phyloP scores from a whole-genome alignment of 2,113 vertebrate species.

The Balaeniceps rex region DNA sequence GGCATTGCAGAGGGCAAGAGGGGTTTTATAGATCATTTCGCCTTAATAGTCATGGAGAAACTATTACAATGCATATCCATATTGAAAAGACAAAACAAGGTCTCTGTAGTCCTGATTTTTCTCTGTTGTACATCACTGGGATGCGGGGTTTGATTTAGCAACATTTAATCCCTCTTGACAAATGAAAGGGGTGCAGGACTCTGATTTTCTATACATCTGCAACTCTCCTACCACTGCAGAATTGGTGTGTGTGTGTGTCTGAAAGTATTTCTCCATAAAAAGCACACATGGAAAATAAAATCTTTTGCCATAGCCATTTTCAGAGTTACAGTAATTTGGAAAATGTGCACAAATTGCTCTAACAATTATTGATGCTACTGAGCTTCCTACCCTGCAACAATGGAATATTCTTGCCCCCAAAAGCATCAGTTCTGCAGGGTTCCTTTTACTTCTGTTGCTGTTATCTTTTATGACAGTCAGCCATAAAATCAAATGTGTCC shows the following conservation, averaged over 20 bases:
- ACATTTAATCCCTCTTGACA: background rate
- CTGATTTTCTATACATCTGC: background rate
- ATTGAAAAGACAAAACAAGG: background rate
- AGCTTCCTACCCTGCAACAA: background rate
- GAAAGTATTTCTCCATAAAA: background rate
- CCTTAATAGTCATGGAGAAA: background rate
- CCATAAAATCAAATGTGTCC: constrained; percentile 10
- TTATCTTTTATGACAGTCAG: constrained; percentile 10
- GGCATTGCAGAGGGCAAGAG: background rate
- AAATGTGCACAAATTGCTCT: constrained; percentile 1
- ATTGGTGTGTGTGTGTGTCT: background rate
- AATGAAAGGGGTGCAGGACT: background rate
- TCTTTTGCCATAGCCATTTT: background rate
- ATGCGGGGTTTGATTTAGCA: background rate
- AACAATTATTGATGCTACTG: background rate
- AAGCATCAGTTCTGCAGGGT: background rate
- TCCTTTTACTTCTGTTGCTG: background rate
- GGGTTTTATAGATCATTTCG: background rate
- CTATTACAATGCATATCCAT: background rate
- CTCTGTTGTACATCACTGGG: background rate
- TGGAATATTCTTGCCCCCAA: background rate
- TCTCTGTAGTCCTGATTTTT: background rate
- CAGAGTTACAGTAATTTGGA: background rate
- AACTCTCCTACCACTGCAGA: background rate
- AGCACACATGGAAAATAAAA: background rate